Evolutionary conservation across 2,888 invertebrate genomes (phyloP).

Genomic region (Leptopterna dolabrata): DNA sequence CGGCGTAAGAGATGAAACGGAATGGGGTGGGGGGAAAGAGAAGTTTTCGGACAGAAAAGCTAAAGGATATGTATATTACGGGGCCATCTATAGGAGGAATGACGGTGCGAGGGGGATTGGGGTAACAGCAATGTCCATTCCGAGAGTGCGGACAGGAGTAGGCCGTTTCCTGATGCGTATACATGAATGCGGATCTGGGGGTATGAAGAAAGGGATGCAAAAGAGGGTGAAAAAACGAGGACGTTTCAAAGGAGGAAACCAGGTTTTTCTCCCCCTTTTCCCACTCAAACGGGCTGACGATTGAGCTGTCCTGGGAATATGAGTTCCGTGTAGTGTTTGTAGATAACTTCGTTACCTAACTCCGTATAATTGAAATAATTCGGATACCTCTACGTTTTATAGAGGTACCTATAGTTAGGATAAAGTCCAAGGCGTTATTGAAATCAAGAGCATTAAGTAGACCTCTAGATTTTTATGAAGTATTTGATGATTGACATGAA

Average conservation of each 20-base stretch:
- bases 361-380: too few species aligned
- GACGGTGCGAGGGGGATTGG: conserved; percentile 3
- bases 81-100: background rate
- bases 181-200: conserved; percentile 33
- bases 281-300: background rate
- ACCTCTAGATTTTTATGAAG: too few species aligned
- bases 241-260: background rate
- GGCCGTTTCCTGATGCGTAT: conserved; percentile 44
- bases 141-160: conserved; percentile 48
- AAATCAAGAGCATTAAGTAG: too few species aligned
- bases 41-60: conserved; percentile 4
- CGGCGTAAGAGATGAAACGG: background rate
- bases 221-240: conserved; percentile 1
- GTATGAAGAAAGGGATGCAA: background rate
- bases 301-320: background rate
- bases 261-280: background rate
- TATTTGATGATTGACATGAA: too few species aligned
- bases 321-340: background rate
- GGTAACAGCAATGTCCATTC: conserved; percentile 36
- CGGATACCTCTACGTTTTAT: too few species aligned
- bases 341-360: background rate
- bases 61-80: conserved; percentile 42
- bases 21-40: background rate
- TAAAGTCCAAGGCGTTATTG: too few species aligned
- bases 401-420: too few species aligned